A percentile compares a stretch with the other conserved stretches of the same genome.
Evolutionary conservation across 2,113 vertebrate species (phyloP).

Genomic region (Lichenostomus cassidix): DNA sequence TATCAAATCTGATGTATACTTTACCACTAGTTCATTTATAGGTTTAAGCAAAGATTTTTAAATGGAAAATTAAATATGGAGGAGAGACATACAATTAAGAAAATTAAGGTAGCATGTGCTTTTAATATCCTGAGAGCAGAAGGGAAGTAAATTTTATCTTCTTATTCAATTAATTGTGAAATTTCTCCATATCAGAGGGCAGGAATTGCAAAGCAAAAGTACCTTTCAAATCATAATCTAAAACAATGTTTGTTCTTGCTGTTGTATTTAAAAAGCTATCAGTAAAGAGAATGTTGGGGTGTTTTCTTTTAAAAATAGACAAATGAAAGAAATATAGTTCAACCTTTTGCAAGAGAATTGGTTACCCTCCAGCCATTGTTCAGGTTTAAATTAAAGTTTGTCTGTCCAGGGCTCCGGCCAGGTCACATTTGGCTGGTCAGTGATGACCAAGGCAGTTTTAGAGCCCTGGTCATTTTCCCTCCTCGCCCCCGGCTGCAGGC

Average conservation of each 20-base stretch:
- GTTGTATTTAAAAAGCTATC: background rate
- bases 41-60: background rate
- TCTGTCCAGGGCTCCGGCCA: background rate
- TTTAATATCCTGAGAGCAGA: background rate
- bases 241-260: background rate
- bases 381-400: background rate
- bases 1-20: background rate
- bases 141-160: background rate
- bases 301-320: background rate
- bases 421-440: rapidly evolving
- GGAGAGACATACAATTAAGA: background rate
- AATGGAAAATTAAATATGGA: background rate
- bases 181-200: background rate
- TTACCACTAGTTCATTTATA: background rate
- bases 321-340: background rate
- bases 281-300: background rate
- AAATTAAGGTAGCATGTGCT: background rate
- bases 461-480: background rate
- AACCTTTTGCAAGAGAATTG: background rate
- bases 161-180: background rate
- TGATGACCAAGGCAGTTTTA: background rate
- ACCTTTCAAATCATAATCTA: background rate
- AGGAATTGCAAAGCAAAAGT: background rate
- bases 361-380: background rate
- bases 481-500: background rate